These are phyloP conservation scores for Belgica antarctica DNA, from an alignment of 2,888 invertebrate genomes.

Conservation along the genomic window DNA sequence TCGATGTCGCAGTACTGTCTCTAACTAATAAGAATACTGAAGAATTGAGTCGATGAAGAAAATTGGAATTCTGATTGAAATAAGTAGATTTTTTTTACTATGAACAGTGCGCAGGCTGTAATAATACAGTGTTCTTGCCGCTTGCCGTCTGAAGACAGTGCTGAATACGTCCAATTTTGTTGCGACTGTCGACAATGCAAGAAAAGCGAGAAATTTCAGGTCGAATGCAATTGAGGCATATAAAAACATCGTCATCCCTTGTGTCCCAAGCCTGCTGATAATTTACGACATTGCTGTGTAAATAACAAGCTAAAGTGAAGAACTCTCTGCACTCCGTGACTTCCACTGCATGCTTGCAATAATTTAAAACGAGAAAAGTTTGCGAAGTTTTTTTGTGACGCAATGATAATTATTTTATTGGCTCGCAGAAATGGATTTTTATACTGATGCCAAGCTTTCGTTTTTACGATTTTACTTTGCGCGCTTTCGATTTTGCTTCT, in stretches of 20 bases:
- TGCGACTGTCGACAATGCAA: background rate
- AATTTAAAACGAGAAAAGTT: background rate
- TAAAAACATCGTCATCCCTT: constrained; percentile 4
- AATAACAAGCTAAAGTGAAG: constrained; percentile 4
- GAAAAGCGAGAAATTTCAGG: background rate
- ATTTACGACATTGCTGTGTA: constrained; percentile 27
- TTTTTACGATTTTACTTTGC: too few relatives aligned
- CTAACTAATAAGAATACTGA: too few relatives aligned
- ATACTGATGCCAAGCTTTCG: too few relatives aligned
- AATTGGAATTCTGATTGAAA: too few relatives aligned
- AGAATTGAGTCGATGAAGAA: background rate
- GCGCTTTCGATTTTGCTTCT: too few relatives aligned
- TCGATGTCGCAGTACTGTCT: too few relatives aligned
- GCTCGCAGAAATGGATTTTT: background rate
- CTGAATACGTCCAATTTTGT: too few relatives aligned
- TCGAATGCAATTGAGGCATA: constrained; percentile 29
- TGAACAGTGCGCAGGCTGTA: too few relatives aligned
- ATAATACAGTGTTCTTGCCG: too few relatives aligned
- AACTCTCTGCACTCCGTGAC: background rate
- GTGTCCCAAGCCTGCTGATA: background rate
- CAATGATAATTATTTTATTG: constrained; percentile 21
- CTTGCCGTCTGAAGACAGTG: too few relatives aligned
- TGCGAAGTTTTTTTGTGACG: background rate
- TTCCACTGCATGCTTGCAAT: background rate
- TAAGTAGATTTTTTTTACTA: too few relatives aligned